phyloP scores from a whole-genome alignment of 2,797 vertebrate genomes.

The Epinephelus malabaricus region DNA sequence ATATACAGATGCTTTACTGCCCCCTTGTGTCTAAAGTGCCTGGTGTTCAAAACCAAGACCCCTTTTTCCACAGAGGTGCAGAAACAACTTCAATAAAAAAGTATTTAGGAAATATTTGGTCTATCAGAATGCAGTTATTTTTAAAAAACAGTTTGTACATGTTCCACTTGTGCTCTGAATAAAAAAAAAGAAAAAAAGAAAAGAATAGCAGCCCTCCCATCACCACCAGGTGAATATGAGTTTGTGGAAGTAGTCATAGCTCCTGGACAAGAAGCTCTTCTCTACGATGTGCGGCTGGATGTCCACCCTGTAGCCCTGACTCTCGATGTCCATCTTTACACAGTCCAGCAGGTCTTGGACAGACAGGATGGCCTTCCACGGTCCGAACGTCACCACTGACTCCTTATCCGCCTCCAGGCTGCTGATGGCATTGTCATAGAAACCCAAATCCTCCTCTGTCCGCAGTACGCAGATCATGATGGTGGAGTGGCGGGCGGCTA shows the following conservation, averaged over 20 bases:
- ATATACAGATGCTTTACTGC: neutral
- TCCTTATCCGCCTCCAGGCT: conserved; percentile 87
- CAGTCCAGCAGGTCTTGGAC: conserved; percentile 91
- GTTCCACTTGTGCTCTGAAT: neutral
- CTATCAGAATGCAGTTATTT: neutral
- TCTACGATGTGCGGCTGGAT: conserved; percentile 78
- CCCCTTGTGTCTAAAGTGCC: neutral
- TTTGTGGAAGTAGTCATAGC: conserved; percentile 87
- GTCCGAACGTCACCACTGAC: conserved; percentile 93
- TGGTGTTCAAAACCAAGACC: neutral
- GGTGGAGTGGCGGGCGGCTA: conserved; percentile 86
- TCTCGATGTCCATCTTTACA: conserved; percentile 89
- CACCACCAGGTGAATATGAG: conserved; percentile 95
- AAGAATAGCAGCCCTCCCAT: neutral
- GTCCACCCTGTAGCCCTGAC: conserved; percentile 88
- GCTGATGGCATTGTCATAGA: conserved; percentile 83
- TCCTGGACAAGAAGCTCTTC: conserved; percentile 87
- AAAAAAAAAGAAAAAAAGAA: neutral
- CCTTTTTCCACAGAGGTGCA: neutral
- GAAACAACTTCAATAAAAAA: neutral
- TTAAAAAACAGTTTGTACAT: neutral
- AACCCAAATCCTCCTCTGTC: conserved; percentile 85
- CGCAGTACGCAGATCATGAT: conserved; percentile 89
- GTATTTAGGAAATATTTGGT: neutral
- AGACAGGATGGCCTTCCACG: conserved; percentile 88